phyloP scores from a whole-genome alignment of 2,113 vertebrate species.

The Callipepla squamata region DNA sequence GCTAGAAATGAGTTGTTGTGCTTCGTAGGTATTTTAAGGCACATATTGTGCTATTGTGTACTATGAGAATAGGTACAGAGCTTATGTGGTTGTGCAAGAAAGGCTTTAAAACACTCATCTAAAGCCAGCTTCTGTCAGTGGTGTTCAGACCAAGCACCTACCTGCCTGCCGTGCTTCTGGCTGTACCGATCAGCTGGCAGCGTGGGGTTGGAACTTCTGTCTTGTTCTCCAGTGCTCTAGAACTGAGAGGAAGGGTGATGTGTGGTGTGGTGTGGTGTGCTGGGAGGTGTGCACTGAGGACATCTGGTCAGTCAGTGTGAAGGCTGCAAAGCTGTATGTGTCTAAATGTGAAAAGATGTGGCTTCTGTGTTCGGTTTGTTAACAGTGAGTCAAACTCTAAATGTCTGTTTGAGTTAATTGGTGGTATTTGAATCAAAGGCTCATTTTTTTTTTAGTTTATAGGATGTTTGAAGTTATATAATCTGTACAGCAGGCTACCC shows the following conservation, averaged over 20 bases:
- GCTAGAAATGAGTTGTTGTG: neutral
- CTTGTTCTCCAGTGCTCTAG: neutral
- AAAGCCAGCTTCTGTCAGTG: neutral
- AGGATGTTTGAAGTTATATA: neutral
- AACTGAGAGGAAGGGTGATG: neutral
- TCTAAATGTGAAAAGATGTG: neutral
- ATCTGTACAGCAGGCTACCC: neutral
- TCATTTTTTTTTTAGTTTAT: neutral
- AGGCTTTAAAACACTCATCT: neutral
- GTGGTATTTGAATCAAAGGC: neutral
- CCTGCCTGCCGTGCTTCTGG: accelerated
- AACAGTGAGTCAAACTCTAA: neutral
- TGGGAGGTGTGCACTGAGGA: accelerated
- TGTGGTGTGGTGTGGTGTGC: neutral
- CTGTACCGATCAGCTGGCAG: neutral
- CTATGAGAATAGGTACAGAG: neutral
- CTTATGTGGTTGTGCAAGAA: neutral
- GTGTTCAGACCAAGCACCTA: neutral
- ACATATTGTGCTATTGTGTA: neutral
- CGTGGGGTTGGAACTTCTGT: neutral
- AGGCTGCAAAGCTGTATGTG: neutral
- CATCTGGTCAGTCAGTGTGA: neutral
- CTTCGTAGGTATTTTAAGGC: neutral
- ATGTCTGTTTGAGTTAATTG: neutral
- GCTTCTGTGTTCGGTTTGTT: neutral